A percentile compares a stretch with the other conserved stretches of the same genome.
Conservation (phyloP, 2,797 vertebrate species). For the Premnoplex brunnescens region DNA sequence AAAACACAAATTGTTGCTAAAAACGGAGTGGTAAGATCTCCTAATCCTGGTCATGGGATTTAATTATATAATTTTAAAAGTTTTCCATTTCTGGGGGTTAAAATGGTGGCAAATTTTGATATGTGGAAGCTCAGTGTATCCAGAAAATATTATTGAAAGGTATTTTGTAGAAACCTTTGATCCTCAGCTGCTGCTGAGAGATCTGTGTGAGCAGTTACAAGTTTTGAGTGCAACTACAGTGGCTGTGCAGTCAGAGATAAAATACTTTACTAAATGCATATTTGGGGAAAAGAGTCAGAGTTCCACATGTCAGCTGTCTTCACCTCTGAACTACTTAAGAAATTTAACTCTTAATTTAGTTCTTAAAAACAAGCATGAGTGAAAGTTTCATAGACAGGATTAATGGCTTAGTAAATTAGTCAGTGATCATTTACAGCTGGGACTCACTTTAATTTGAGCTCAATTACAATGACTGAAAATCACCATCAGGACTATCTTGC, state of each 20-base stretch:
- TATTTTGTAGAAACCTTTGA: background rate
- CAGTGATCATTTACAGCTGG: background rate
- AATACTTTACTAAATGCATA: background rate
- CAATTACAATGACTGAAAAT: conserved; percentile 17
- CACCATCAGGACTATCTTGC: background rate
- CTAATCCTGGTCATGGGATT: background rate
- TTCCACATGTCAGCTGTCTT: background rate
- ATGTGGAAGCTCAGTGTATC: background rate
- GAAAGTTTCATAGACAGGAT: conserved; percentile 42
- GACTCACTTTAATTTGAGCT: conserved; percentile 8
- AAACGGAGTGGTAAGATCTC: background rate
- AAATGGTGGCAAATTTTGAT: background rate
- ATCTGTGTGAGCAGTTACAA: background rate
- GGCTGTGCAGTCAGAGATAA: background rate
- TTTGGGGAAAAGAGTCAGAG: background rate
- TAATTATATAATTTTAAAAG: background rate
- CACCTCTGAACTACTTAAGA: conserved; percentile 28
- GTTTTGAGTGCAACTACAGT: background rate
- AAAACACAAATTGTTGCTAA: background rate
- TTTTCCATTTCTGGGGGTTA: background rate
- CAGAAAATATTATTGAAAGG: background rate
- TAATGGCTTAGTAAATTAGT: conserved; percentile 50
- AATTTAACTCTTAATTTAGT: conserved; percentile 37
- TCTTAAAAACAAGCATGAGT: conserved; percentile 34
- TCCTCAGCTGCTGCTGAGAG: background rate